These are phyloP conservation scores for Dicyrtoma fusca DNA, from an alignment of 2,888 invertebrate genomes.

Conservation along the genomic window DNA sequence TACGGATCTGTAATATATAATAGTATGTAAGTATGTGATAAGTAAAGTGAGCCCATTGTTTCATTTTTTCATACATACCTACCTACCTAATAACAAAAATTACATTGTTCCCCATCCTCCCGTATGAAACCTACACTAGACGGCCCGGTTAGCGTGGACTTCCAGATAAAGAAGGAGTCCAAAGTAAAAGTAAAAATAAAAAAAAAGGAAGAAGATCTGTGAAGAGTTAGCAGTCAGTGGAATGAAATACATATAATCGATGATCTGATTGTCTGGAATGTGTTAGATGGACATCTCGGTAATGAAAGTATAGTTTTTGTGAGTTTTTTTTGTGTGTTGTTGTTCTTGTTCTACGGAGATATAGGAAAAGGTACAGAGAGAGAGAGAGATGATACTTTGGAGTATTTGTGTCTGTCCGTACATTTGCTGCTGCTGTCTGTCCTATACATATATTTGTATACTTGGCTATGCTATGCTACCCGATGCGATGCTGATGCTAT, in stretches of 20 bases:
- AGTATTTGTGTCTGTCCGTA: neutral
- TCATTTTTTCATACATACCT: too few species aligned
- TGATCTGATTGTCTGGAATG: conserved; percentile 35
- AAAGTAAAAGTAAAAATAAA: neutral
- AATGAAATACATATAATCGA: conserved; percentile 27
- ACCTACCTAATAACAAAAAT: too few species aligned
- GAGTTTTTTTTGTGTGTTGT: neutral
- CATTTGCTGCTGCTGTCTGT: too few species aligned
- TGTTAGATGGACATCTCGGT: conserved; percentile 31
- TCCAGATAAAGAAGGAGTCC: conserved; percentile 1
- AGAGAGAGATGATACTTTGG: neutral
- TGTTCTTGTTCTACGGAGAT: neutral
- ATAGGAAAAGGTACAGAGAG: conserved; percentile 11
- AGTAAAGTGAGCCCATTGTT: too few species aligned
- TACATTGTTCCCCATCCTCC: too few species aligned
- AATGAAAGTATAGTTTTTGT: conserved; percentile 37
- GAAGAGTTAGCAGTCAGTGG: neutral
- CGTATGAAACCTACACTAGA: too few species aligned
- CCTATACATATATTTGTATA: too few species aligned
- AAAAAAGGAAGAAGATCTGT: conserved; percentile 9
- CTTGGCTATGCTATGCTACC: too few species aligned
- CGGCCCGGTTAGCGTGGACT: too few species aligned
- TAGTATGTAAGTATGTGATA: too few species aligned
- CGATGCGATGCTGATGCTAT: too few species aligned
- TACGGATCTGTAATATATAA: too few species aligned